Conservation (phyloP, 1,140 invertebrate species). For the Aphelenchoides fujianensis region DNA sequence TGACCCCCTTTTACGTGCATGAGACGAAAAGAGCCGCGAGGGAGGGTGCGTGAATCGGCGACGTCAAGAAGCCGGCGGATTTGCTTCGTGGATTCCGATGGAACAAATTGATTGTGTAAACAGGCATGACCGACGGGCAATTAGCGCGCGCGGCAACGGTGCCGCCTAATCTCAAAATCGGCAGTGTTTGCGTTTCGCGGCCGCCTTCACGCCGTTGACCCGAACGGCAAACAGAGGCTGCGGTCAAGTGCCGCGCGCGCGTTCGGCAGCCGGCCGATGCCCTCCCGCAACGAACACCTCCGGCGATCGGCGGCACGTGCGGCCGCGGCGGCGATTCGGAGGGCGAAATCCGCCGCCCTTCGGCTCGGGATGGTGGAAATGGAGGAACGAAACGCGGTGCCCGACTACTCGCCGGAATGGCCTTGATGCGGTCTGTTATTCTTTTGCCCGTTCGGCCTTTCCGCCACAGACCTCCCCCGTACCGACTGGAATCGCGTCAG, state of each 20-base stretch:
- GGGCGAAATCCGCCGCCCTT: neutral
- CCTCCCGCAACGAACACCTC: too few relatives aligned
- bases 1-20: neutral
- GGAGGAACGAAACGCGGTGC: neutral
- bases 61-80: neutral
- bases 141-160: neutral
- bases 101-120: conserved; percentile 4
- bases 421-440: conserved; percentile 2
- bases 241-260: neutral
- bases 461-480: neutral
- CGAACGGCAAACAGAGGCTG: neutral
- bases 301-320: too few relatives aligned
- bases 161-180: neutral
- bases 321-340: neutral
- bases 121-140: neutral
- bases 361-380: neutral
- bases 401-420: neutral
- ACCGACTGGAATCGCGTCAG: neutral
- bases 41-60: neutral
- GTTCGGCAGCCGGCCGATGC: too few relatives aligned
- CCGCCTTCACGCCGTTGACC: neutral
- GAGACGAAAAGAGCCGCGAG: neutral
- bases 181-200: neutral
- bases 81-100: neutral
- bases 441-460: neutral